Conservation (phyloP, 2,888 invertebrate genomes). For the Polyommatus iphigenia region DNA sequence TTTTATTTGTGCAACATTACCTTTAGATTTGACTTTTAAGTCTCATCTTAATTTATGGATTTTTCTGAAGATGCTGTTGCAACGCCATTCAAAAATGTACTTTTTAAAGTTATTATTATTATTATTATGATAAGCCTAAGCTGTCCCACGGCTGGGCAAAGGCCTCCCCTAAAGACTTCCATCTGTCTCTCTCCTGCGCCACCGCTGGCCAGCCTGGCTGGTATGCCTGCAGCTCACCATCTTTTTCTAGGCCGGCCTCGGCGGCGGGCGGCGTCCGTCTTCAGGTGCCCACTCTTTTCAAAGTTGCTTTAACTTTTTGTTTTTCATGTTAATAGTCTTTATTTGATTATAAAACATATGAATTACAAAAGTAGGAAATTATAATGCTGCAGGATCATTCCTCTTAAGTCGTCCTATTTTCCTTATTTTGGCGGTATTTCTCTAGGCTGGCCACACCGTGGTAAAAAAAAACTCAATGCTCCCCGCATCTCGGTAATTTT, state of each 20-base stretch:
- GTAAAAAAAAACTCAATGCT: slow-evolving; percentile 65
- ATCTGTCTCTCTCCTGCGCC: too few relatives aligned
- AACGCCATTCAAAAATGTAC: background rate
- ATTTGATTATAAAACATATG: background rate
- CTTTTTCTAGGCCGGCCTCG: too few relatives aligned
- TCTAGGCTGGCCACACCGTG: slow-evolving; percentile 60
- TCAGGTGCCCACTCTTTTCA: too few relatives aligned
- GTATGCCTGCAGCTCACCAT: too few relatives aligned
- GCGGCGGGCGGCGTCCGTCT: too few relatives aligned
- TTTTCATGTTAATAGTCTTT: too few relatives aligned
- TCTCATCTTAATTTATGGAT: background rate
- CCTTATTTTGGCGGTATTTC: background rate
- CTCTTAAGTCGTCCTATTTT: background rate
- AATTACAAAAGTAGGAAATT: too few relatives aligned
- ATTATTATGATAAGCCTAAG: too few relatives aligned
- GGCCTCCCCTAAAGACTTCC: too few relatives aligned
- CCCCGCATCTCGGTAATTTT: slow-evolving; percentile 65
- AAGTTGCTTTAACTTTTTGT: too few relatives aligned
- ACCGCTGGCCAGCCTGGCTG: too few relatives aligned
- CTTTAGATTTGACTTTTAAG: background rate
- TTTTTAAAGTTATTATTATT: background rate
- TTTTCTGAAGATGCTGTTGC: background rate
- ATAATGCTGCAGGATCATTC: background rate
- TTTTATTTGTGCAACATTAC: background rate
- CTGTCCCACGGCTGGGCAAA: too few relatives aligned